Evolutionary conservation across 2,888 invertebrate genomes (phyloP).

Genomic region (Tinea semifulvella): DNA sequence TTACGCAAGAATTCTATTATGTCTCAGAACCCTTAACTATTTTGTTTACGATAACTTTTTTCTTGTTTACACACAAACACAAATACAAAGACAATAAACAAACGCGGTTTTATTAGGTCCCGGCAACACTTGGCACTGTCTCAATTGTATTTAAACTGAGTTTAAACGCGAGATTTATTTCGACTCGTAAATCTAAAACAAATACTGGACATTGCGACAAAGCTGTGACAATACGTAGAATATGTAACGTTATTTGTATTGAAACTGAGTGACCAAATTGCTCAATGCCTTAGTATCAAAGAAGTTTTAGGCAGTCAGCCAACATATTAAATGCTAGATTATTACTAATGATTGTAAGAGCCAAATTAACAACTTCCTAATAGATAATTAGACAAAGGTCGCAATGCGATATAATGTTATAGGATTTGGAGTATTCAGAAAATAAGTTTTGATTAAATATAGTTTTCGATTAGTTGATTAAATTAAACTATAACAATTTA

Average conservation of each 20-base stretch:
- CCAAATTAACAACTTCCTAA: constrained; percentile 10
- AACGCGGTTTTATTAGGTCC: constrained; percentile 6
- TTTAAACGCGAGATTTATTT: constrained; percentile 10
- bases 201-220: neutral
- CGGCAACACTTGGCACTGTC: constrained; percentile 11
- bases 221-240: neutral
- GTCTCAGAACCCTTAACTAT: neutral
- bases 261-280: constrained; percentile 10
- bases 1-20: neutral
- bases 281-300: constrained; percentile 5
- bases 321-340: constrained; percentile 12
- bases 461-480: too few relatives aligned
- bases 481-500: too few relatives aligned
- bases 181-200: constrained; percentile 11
- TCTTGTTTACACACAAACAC: constrained; percentile 4
- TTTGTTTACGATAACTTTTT: constrained; percentile 3
- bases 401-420: too few relatives aligned
- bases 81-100: neutral
- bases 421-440: too few relatives aligned
- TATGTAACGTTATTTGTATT: constrained; percentile 11
- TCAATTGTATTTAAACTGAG: constrained; percentile 12
- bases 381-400: constrained; percentile 3
- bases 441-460: too few relatives aligned
- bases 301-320: constrained; percentile 2
- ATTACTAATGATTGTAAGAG: constrained; percentile 7